Percentiles rank a stretch among this genome's conserved stretches.
Evolutionary conservation across 2,888 invertebrate species (phyloP).

Genomic region (Coremacera marginata): DNA sequence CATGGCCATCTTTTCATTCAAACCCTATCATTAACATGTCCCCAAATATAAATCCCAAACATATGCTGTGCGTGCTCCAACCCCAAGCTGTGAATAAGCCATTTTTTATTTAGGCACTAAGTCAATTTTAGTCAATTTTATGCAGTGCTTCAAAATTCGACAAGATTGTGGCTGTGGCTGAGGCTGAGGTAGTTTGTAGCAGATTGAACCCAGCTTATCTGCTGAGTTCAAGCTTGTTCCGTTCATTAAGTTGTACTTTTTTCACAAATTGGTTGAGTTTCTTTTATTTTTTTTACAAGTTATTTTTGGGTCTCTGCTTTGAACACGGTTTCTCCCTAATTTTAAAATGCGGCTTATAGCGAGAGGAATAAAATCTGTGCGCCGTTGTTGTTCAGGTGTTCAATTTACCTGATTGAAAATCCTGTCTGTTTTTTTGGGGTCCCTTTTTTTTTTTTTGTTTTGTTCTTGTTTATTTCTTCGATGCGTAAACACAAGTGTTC

Average conservation of each 20-base stretch:
- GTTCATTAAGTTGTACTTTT: conserved; percentile 9
- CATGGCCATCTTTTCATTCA: background rate
- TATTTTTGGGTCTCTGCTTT: conserved; percentile 26
- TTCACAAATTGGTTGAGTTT: conserved; percentile 5
- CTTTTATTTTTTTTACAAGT: conserved; percentile 7
- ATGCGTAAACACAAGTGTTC: conserved; percentile 22
- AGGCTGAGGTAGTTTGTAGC: conserved; percentile 6
- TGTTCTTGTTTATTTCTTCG: background rate
- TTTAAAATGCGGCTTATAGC: conserved; percentile 1
- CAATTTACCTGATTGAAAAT: conserved; percentile 62
- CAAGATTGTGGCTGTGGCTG: background rate
- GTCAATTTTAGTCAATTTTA: background rate
- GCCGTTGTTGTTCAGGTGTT: conserved; percentile 58
- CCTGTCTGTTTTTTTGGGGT: conserved; percentile 24
- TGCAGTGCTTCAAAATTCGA: background rate
- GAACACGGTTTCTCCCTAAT: conserved; percentile 39
- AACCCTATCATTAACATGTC: conserved; percentile 37
- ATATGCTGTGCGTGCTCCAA: conserved; percentile 9
- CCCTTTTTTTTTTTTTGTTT: background rate
- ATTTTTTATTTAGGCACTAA: background rate
- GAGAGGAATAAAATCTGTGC: conserved; percentile 53
- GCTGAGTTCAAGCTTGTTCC: background rate
- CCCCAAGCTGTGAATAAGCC: background rate
- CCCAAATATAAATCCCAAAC: conserved; percentile 11
- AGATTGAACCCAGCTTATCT: conserved; percentile 25